Percentiles rank a stretch among this genome's conserved stretches.
phyloP scores from a whole-genome alignment of 2,113 vertebrate species.

The Poeciliopsis retropinna region DNA sequence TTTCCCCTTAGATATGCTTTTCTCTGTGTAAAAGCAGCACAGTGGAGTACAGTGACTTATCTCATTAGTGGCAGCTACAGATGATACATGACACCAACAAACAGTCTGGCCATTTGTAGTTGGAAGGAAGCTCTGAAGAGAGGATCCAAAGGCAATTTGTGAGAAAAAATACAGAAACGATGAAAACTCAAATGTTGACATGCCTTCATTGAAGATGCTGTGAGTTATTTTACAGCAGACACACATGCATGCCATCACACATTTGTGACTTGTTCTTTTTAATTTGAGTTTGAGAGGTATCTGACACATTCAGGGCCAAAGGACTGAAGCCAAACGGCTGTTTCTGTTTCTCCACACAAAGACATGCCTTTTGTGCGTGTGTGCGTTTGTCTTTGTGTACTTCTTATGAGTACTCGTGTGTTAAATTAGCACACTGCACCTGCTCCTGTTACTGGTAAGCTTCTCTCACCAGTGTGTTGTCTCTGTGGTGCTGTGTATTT shows the following conservation, averaged over 20 bases:
- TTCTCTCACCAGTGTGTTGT: background rate
- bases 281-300: conserved; percentile 29
- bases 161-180: background rate
- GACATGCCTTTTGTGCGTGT: background rate
- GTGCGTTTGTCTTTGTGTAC: background rate
- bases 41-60: background rate
- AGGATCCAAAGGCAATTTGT: conserved; percentile 1
- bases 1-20: background rate
- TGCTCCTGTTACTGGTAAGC: background rate
- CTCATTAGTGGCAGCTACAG: conserved; percentile 22
- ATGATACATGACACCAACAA: conserved; percentile 7
- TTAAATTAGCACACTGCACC: background rate
- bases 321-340: background rate
- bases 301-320: conserved; percentile 27
- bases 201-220: background rate
- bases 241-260: background rate
- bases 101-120: conserved; percentile 16
- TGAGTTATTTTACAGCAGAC: background rate
- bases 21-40: background rate
- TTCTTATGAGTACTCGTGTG: background rate
- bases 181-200: background rate
- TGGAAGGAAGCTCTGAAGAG: background rate
- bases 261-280: conserved; percentile 29
- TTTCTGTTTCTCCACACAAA: background rate
- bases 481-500: background rate